A percentile compares a stretch with the other conserved stretches of the same genome.
These are phyloP conservation scores for Phrynocephalus forsythii DNA, from an alignment of 2,797 vertebrate species.

Conservation along the genomic window DNA sequence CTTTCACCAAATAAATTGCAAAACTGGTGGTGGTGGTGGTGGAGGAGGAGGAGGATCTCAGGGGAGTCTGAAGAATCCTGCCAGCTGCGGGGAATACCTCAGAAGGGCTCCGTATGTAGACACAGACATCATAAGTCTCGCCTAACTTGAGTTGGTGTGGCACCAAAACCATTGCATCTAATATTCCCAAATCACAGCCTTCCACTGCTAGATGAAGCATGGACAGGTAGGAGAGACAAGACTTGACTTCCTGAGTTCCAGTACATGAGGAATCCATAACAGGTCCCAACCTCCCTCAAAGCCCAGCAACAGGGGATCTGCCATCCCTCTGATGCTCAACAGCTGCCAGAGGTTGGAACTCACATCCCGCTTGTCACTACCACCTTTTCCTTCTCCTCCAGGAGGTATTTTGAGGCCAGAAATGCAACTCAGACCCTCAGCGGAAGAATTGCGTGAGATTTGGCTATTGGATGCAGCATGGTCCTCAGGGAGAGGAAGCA, in stretches of 20 bases:
- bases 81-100: no score
- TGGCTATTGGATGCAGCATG: conserved; percentile 45
- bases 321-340: accelerated
- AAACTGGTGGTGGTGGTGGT: no score
- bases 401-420: not conserved
- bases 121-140: no score
- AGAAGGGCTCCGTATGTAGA: not conserved
- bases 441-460: conserved; percentile 43
- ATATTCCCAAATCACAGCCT: not conserved
- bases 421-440: not conserved
- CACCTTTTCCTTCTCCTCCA: not conserved
- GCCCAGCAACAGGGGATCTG: not conserved
- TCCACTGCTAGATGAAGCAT: no score
- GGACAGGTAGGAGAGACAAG: no score
- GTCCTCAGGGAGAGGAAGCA: conserved; percentile 20
- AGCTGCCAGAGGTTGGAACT: not conserved
- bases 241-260: not conserved
- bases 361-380: not conserved
- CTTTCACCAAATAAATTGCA: no score
- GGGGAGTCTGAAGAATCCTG: no score
- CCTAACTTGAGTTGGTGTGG: not conserved
- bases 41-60: no score
- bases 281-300: accelerated
- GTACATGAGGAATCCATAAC: not conserved
- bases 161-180: not conserved